Evolutionary conservation across 2,113 vertebrate species (phyloP).

Genomic region (Struthidea cinerea): DNA sequence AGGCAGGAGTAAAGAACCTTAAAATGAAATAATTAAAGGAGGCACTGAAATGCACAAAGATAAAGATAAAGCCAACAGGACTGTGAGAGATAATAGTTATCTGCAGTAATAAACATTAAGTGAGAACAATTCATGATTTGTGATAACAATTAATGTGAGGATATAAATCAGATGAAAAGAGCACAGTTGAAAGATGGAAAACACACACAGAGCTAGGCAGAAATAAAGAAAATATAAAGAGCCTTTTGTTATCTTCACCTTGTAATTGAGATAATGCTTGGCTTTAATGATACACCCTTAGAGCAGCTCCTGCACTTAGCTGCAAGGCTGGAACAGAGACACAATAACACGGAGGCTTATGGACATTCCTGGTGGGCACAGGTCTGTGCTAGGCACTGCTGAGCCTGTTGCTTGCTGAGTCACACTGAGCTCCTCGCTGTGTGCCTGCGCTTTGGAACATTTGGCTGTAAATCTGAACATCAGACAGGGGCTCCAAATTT

Average conservation of each 20-base stretch:
- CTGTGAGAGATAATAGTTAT: conserved; percentile 57
- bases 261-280: conserved; percentile 52
- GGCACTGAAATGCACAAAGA: conserved; percentile 26
- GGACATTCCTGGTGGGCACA: neutral
- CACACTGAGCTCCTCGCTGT: neutral
- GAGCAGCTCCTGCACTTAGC: neutral
- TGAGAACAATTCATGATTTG: conserved; percentile 55
- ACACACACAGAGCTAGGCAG: neutral
- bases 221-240: conserved; percentile 17
- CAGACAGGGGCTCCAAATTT: neutral
- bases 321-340: neutral
- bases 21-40: conserved; percentile 64
- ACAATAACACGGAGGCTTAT: neutral
- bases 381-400: neutral
- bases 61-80: conserved; percentile 54
- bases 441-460: neutral
- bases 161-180: conserved; percentile 64
- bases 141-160: conserved; percentile 59
- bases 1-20: conserved; percentile 20
- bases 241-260: conserved; percentile 37
- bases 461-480: neutral
- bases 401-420: neutral
- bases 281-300: neutral
- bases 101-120: conserved; percentile 62
- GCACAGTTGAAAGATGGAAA: conserved; percentile 9